These are phyloP conservation scores for Gymnarchus niloticus DNA, from an alignment of 2,113 vertebrate genomes.

Conservation along the genomic window DNA sequence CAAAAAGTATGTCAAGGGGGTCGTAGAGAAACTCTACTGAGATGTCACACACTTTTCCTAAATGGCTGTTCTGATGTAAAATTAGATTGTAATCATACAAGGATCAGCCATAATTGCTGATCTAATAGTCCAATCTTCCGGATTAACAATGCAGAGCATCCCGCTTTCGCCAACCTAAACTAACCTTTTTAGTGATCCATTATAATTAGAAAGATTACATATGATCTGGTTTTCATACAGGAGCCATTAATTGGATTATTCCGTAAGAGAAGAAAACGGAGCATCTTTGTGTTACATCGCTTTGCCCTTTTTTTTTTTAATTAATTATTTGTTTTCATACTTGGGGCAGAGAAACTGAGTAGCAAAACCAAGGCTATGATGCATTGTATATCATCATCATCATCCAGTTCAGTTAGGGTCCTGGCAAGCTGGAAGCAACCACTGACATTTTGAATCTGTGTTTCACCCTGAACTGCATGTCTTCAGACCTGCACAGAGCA, in stretches of 20 bases:
- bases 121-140: neutral
- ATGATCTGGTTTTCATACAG: neutral
- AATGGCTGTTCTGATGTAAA: neutral
- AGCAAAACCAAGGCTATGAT: neutral
- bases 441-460: neutral
- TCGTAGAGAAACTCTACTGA: neutral
- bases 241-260: conserved; percentile 1
- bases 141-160: neutral
- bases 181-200: conserved; percentile 24
- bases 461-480: neutral
- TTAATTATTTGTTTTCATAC: no score
- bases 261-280: neutral
- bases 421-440: neutral
- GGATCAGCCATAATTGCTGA: neutral
- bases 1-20: neutral
- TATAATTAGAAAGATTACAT: conserved; percentile 22
- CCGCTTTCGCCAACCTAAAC: neutral
- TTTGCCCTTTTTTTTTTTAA: neutral
- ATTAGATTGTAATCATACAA: neutral
- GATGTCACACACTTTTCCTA: neutral
- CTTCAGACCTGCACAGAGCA: no score
- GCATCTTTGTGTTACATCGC: neutral
- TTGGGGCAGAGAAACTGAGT: neutral
- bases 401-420: neutral
- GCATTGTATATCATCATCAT: no score